Evolutionary conservation across 2,888 invertebrate genomes (phyloP).

Genomic region (Drosophila diplacantha): DNA sequence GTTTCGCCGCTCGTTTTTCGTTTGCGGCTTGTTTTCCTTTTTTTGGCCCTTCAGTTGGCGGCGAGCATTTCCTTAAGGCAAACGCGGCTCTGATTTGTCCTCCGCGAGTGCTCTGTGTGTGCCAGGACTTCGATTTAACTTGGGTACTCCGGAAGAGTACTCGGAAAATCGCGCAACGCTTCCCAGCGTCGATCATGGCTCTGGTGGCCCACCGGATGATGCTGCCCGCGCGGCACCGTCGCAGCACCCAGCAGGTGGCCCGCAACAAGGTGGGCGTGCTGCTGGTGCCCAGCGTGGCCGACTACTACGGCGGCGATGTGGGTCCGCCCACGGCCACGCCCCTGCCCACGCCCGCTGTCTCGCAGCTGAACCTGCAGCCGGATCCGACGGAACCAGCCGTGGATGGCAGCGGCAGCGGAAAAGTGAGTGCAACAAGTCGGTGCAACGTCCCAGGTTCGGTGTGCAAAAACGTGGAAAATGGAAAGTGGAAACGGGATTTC

Average conservation of each 20-base stretch:
- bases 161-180: neutral
- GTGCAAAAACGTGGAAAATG: neutral
- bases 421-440: constrained; percentile 69
- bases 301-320: constrained; percentile 47
- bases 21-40: constrained; percentile 32
- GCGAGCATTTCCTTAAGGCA: constrained; percentile 67
- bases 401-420: constrained; percentile 29
- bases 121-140: neutral
- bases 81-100: constrained; percentile 47
- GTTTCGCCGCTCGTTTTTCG: constrained; percentile 48
- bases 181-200: constrained; percentile 57
- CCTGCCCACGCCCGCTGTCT: constrained; percentile 16
- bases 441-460: constrained; percentile 16
- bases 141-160: neutral
- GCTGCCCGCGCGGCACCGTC: constrained; percentile 59
- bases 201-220: constrained; percentile 74
- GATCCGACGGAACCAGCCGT: constrained; percentile 7
- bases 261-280: constrained; percentile 71
- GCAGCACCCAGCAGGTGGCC: constrained; percentile 54
- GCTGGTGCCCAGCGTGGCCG: constrained; percentile 62
- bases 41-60: constrained; percentile 53
- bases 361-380: constrained; percentile 29
- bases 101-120: constrained; percentile 18
- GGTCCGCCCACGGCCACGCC: constrained; percentile 11
- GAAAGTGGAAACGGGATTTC: neutral